Conservation (phyloP, 1,140 invertebrate genomes). For the Pollicipes pollicipes region DNA sequence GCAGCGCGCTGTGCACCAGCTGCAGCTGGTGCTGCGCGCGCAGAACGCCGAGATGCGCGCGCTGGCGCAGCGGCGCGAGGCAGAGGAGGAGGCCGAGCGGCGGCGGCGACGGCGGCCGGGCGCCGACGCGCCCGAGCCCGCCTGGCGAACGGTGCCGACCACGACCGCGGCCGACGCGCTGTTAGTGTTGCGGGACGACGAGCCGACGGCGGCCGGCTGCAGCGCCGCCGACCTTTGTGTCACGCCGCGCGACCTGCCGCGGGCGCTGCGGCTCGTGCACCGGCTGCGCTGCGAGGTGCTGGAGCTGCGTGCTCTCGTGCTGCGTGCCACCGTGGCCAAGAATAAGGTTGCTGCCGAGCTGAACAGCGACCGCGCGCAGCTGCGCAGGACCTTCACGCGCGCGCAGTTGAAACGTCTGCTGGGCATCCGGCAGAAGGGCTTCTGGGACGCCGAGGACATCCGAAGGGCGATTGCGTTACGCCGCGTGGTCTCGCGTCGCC, state of each 20-base stretch:
- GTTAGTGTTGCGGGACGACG: neutral
- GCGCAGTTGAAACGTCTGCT: neutral
- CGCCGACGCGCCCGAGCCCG: neutral
- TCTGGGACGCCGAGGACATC: neutral
- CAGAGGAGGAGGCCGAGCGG: neutral
- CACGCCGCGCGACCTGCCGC: neutral
- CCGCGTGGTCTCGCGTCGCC: neutral
- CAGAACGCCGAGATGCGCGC: neutral
- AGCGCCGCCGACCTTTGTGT: neutral
- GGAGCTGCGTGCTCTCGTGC: neutral
- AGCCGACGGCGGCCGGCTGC: too few species aligned
- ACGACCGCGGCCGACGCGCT: neutral
- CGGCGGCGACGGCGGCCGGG: too few species aligned
- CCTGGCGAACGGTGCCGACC: neutral
- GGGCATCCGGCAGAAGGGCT: too few species aligned
- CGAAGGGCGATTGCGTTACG: neutral
- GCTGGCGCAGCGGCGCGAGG: neutral
- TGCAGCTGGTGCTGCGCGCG: neutral
- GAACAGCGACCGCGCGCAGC: neutral
- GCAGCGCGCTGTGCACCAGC: neutral
- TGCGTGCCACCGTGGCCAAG: neutral
- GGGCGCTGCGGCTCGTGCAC: neutral
- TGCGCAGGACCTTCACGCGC: neutral
- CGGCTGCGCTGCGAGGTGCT: neutral
- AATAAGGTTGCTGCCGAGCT: neutral